Conservation (phyloP, 2,888 invertebrate genomes). For the Dicyrtomina minuta region DNA sequence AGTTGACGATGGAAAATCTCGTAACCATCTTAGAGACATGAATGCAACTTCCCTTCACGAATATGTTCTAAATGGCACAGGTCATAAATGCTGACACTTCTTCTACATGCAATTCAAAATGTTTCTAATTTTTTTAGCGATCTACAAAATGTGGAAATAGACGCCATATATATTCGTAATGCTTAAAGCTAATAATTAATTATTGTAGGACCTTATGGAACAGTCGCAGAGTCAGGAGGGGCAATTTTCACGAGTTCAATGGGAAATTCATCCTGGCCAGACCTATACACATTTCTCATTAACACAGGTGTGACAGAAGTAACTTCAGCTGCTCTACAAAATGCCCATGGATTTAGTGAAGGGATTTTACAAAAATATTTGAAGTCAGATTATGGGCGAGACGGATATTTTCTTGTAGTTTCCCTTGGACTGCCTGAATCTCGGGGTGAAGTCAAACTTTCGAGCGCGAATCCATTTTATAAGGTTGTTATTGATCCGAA, state of each 20-base stretch:
- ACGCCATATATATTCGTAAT: no score
- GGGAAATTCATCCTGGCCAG: constrained; percentile 38
- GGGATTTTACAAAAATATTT: constrained; percentile 43
- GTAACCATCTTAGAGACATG: background rate
- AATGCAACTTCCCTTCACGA: background rate
- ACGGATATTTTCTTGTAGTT: constrained; percentile 43
- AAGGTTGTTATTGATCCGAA: constrained; percentile 44
- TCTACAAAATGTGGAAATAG: no score
- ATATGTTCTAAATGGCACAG: background rate
- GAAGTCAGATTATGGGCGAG: constrained; percentile 39
- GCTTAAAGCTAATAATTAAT: no score
- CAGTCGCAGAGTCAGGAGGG: background rate
- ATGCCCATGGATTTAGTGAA: constrained; percentile 32
- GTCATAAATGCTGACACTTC: no score
- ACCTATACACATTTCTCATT: constrained; percentile 38
- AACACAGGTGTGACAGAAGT: background rate
- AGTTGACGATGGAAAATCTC: background rate
- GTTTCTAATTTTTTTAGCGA: no score
- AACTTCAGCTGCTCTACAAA: background rate
- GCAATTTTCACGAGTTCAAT: background rate
- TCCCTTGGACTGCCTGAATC: constrained; percentile 41
- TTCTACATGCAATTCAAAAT: no score
- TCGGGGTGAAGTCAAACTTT: constrained; percentile 39
- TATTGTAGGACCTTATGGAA: no score
- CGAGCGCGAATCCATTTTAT: constrained; percentile 37